Base-by-base conservation (phyloP, 2,797 vertebrate genomes). In the Argyrosomus regius region DNA sequence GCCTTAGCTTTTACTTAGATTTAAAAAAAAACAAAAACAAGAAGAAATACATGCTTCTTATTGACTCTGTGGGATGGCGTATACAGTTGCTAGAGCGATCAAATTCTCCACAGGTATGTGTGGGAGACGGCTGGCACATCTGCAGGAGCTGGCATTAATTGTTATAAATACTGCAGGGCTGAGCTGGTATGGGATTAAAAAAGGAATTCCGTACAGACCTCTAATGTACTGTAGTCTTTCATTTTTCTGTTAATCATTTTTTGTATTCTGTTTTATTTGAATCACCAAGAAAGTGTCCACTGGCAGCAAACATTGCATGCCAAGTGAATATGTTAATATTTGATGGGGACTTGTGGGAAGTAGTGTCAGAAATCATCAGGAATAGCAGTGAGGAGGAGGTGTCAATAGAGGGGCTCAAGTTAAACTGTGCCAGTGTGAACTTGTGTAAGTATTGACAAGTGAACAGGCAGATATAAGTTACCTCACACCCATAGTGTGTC, bases 271-370 rank as follows among this genome's bases (percentile, higher is more conserved):
- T 31, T 59, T 72, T 24, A n/a, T 24, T 8, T 53, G 43, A 78
- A 18, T 59, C 46, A 35, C 31, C 20, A 22, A 41, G 7, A 56
- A 16, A 48, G 26, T 22, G 50, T 81, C 67, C 49, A 58, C 17
- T 35, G 49, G 53, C 71, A 62, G 26, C 24, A 64, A 79, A 69
- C 28, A 10, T 24, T 58, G 26, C 35, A 56, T 17, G 24, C 16
- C 11, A 64, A 67, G 71, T 72, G 49, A 64, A 64, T 35, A 20
- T 22, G 56, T 75, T 43, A 74, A 62, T 78, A 72, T 75, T 53
- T 68, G 4, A 45, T 43, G 28, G n/a, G 50, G 57, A 53, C 31
- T 45, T 64, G 61, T 66, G 54, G 35, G 16, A 58, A 53, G 35
- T 26, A 13, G 56, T 72, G 72, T 80, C 68, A 80, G 4, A 65